Base-by-base conservation (phyloP, 2,888 invertebrate species). In the Agrochola lychnidis region DNA sequence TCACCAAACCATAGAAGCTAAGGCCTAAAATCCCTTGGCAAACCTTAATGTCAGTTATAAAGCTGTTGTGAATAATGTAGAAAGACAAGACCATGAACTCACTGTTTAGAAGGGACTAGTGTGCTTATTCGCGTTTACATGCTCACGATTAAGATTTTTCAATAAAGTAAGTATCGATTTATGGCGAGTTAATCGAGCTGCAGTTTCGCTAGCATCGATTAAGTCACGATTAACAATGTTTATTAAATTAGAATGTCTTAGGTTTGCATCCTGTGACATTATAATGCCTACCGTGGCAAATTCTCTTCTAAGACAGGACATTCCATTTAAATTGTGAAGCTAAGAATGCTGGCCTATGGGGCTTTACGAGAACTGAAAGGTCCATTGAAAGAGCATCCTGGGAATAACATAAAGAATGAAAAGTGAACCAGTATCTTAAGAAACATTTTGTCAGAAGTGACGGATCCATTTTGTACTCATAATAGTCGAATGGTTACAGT, bases 21-120 rank as follows among this genome's bases (percentile, higher is more conserved):
- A 64, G 51, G 82, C 56, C 67, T 42, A 85, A 75, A 83, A 78
- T 88, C 40, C 76, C 57, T 80, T 84, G 64, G 76, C 82, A 77
- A 71, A 74, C 9, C 68, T 88, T 87, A 90, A 90, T 91, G 90
- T 85, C 89, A 90, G 79, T 79, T 82, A 86, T 87, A 85, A 84
- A 85, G 76, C 77, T 82, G 77, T 82, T 78, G 78, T 74, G 80
- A 80, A 87, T 88, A 76, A 73, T 83, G 73, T 85, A 85, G 82
- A 88, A 85, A 91, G 88, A 87, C 85, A 89, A 87, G 92, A 88
- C 91, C 92, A 83, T 92, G 93, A 93, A 91, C 92, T 89, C 89
- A 67, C 76, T 70, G 86, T 91, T 91, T 92, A 92, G 92, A 93
- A 92, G 91, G 92, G 92, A 88, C 87, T 82, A 82, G 64, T 82